Evolutionary conservation across 2,113 vertebrate species (phyloP).

Genomic region (Microtus oregoni): DNA sequence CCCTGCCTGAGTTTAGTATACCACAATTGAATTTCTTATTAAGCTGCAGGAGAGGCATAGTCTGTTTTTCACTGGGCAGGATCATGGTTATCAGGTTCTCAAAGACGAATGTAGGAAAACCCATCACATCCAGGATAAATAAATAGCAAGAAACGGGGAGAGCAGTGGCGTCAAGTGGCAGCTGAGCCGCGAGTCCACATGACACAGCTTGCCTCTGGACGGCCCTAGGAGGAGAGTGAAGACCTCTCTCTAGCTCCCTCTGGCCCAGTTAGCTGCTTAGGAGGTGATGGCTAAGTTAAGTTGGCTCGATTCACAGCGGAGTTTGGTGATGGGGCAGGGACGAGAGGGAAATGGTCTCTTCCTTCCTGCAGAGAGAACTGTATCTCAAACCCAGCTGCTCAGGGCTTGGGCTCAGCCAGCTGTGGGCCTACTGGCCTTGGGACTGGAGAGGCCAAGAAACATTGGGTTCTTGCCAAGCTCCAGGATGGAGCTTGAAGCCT

Average conservation of each 20-base stretch:
- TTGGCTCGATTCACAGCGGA: not conserved
- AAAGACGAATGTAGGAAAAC: not conserved
- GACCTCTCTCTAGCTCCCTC: not conserved
- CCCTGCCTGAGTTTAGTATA: not conserved
- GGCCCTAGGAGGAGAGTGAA: not conserved
- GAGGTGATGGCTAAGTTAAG: not conserved
- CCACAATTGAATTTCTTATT: not conserved
- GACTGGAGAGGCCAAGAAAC: not conserved
- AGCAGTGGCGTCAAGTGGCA: not conserved
- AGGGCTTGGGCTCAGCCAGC: not conserved
- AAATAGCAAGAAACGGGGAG: not conserved
- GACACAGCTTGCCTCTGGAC: not conserved
- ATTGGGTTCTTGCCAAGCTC: no score
- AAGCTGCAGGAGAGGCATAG: not conserved
- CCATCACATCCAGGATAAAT: not conserved
- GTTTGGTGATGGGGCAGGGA: not conserved
- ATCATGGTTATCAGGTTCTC: not conserved
- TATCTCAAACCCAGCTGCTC: not conserved
- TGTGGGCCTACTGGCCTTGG: not conserved
- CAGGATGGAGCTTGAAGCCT: not conserved
- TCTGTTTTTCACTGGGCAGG: not conserved
- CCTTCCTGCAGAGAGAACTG: conserved; percentile 12
- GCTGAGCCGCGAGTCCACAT: not conserved
- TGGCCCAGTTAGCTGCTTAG: not conserved
- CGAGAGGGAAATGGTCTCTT: not conserved